A percentile compares a stretch with the other conserved stretches of the same genome.
Conservation (phyloP, 2,888 invertebrate species). For the Mythimna impura region DNA sequence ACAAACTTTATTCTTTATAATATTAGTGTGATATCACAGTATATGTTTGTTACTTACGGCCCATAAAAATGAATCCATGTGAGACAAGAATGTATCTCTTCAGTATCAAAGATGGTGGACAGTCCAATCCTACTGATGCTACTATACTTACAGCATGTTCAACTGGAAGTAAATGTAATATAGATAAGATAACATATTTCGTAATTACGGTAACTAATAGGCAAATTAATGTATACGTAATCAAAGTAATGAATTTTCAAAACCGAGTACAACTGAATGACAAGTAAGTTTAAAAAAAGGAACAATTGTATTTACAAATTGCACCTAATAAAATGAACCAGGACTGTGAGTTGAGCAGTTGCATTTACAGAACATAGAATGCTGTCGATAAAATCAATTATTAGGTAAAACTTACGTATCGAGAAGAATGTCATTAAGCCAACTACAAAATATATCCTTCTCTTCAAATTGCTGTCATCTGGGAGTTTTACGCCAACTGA, state of each 20-base stretch:
- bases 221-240: too few species aligned
- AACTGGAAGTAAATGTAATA: slow-evolving; percentile 76
- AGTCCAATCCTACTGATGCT: slow-evolving; percentile 82
- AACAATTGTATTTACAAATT: too few species aligned
- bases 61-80: slow-evolving; percentile 82
- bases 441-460: slow-evolving; percentile 67
- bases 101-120: slow-evolving; percentile 69
- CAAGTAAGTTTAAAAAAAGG: too few species aligned
- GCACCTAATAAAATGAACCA: too few species aligned
- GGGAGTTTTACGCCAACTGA: slow-evolving; percentile 67
- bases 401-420: slow-evolving; percentile 65
- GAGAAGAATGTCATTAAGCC: slow-evolving; percentile 66
- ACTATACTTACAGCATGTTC: slow-evolving; percentile 91
- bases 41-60: slow-evolving; percentile 73
- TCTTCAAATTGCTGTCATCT: slow-evolving; percentile 69
- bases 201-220: background rate
- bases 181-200: background rate
- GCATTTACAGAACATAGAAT: too few species aligned
- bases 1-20: too few species aligned
- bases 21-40: too few species aligned
- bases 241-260: too few species aligned
- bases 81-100: slow-evolving; percentile 75
- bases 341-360: too few species aligned
- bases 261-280: too few species aligned
- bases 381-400: too few species aligned